Base-by-base conservation (phyloP, 37 sponge, comb jelly and placozoan species). In the Aphrocallistes beatrix region DNA sequence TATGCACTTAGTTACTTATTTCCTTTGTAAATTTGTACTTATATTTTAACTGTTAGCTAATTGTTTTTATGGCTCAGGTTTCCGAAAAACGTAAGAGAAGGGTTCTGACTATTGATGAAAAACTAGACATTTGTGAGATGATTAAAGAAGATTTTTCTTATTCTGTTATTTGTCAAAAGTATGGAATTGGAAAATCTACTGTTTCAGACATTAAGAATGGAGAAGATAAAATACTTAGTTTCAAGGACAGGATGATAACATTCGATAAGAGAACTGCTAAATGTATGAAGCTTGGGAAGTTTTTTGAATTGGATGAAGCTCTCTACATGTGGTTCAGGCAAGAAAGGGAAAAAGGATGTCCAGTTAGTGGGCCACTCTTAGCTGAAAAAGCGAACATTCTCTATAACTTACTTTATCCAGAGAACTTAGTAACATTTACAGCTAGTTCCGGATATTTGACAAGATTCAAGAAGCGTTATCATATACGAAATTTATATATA, bases 181-280 rank as follows among this genome's bases (percentile, higher is more conserved):
- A 83, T 84, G 86, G 82, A 0, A 48, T 90, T 38, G 91, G 91
- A 42, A 36, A 50, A 36, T 51, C 83, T 37, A 90, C 91, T 23
- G 82, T 90, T 36, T 38, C 86, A 23, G 88, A 88, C 51, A 85
- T 90, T 0, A 90, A 85, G 81, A 86, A 51, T 45, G 85, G 86
- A 48, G 86, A 86, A 83, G 81, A 81, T 39, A 85, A 88, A 42
- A 36, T 91, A 81, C 37, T 38, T 42, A 34, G 25, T 23, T 88
- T 84, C 83, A 86, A 81, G 37, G 34, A 36, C 6, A 60, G n/a
- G 21, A 60, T 60, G 75, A 21, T 13, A 32, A 60, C n/a, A 30
- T 19, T 3, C 10, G 10, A 49, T 25, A 85, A 47, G 85, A 3
- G 85, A 36, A n/a, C n/a, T n/a, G 85, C 86, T 23, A 86, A 86